Conservation (phyloP, 2,797 vertebrate species). For the Lacerta viridis region DNA sequence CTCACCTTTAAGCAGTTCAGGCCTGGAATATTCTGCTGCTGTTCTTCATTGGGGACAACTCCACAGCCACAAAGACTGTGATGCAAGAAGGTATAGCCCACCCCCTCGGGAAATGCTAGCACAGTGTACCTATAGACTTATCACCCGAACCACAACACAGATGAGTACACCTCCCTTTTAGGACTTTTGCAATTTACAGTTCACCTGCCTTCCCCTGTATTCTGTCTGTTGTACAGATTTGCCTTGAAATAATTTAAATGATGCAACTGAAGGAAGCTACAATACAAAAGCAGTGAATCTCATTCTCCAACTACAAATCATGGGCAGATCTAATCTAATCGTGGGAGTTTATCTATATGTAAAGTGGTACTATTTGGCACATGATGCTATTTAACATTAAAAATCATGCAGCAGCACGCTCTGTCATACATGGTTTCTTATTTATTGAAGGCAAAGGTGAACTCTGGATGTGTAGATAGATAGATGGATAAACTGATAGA, state of each 20-base stretch:
- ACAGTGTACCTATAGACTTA: not conserved
- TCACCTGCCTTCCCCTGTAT: not conserved
- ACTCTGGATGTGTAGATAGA: no score
- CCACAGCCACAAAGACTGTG: not conserved
- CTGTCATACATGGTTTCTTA: not conserved
- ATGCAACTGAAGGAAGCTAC: slow-evolving; percentile 7
- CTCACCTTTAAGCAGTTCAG: not conserved
- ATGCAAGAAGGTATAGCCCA: not conserved
- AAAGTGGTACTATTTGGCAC: slow-evolving; percentile 51
- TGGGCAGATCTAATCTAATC: slow-evolving; percentile 64
- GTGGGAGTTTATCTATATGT: slow-evolving; percentile 59
- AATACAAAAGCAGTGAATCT: slow-evolving; percentile 57
- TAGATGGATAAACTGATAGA: no score
- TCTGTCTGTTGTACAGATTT: not conserved
- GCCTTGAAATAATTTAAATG: slow-evolving; percentile 34
- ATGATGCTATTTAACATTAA: not conserved
- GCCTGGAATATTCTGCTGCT: not conserved
- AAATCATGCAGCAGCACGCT: not conserved
- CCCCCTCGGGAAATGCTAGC: not conserved
- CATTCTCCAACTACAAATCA: slow-evolving; percentile 51
- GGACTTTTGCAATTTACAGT: not conserved
- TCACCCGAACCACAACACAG: not conserved
- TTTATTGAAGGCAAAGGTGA: not conserved
- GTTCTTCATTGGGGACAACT: not conserved
- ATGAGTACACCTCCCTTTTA: not conserved